Evolutionary conservation across 2,888 invertebrate species (phyloP).

Genomic region (Pteria penguin): DNA sequence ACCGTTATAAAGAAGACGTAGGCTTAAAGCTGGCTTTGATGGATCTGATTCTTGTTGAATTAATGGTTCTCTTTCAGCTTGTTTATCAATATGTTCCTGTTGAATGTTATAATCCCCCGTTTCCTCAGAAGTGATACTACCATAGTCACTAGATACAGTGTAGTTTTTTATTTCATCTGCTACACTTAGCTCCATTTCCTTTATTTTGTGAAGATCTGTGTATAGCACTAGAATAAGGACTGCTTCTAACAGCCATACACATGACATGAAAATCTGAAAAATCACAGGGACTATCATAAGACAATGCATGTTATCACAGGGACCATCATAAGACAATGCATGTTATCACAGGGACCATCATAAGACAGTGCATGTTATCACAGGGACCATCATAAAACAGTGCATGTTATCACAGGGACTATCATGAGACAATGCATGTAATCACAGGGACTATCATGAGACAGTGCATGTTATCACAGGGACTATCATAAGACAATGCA

Average conservation of each 20-base stretch:
- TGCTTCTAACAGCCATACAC: constrained; percentile 75
- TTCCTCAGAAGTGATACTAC: not conserved
- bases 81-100: too few relatives aligned
- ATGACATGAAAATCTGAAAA: constrained; percentile 79
- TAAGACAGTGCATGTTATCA: too few relatives aligned
- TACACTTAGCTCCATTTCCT: constrained; percentile 10
- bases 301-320: too few relatives aligned
- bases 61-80: not conserved
- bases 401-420: too few relatives aligned
- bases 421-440: too few relatives aligned
- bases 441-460: too few relatives aligned
- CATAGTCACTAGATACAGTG: not conserved
- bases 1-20: constrained; percentile 21
- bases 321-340: too few relatives aligned
- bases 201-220: constrained; percentile 55
- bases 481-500: too few relatives aligned
- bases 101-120: not conserved
- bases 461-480: too few relatives aligned
- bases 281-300: too few relatives aligned
- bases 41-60: not conserved
- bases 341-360: too few relatives aligned
- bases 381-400: too few relatives aligned
- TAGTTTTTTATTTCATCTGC: not conserved
- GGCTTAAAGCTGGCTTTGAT: not conserved
- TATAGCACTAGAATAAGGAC: constrained; percentile 66